A percentile compares a stretch with the other conserved stretches of the same genome.
These are phyloP conservation scores for Microhierax caerulescens DNA, from an alignment of 2,797 vertebrate species.

Conservation along the genomic window DNA sequence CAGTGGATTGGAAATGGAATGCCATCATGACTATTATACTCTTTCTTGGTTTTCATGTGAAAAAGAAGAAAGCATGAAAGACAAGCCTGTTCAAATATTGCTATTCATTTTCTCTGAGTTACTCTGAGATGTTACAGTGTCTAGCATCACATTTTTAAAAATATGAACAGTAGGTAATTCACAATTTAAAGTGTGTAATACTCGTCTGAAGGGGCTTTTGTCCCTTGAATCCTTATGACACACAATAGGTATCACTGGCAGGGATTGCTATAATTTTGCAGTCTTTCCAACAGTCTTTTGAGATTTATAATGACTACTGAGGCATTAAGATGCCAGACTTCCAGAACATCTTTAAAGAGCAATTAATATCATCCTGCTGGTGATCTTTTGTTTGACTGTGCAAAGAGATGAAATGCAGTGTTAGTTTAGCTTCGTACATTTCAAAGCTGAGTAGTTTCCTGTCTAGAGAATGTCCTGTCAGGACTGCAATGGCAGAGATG, in stretches of 20 bases:
- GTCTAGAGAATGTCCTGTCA: not conserved
- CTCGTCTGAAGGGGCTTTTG: not conserved
- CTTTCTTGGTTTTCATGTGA: not conserved
- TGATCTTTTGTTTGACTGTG: not conserved
- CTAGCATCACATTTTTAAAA: not conserved
- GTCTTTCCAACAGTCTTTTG: not conserved
- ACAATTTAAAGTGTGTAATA: not conserved
- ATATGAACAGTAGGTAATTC: not conserved
- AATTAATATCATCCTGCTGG: not conserved
- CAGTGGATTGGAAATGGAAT: constrained; percentile 8
- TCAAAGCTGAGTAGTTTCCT: not conserved
- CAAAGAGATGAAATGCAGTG: not conserved
- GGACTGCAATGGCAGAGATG: not conserved
- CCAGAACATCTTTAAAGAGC: not conserved
- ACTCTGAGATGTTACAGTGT: not conserved
- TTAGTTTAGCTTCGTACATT: not conserved
- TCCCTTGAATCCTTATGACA: not conserved
- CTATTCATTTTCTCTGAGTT: not conserved
- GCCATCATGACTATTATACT: not conserved
- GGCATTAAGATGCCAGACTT: not conserved
- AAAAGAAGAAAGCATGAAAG: not conserved
- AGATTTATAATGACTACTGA: not conserved
- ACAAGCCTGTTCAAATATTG: not conserved
- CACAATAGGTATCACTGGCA: not conserved
- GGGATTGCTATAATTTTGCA: not conserved